Evolutionary conservation across 1,140 invertebrate species (phyloP), one percentile per base, ranked within the genome.

Genomic region (Hypothenemus hampei): DNA sequence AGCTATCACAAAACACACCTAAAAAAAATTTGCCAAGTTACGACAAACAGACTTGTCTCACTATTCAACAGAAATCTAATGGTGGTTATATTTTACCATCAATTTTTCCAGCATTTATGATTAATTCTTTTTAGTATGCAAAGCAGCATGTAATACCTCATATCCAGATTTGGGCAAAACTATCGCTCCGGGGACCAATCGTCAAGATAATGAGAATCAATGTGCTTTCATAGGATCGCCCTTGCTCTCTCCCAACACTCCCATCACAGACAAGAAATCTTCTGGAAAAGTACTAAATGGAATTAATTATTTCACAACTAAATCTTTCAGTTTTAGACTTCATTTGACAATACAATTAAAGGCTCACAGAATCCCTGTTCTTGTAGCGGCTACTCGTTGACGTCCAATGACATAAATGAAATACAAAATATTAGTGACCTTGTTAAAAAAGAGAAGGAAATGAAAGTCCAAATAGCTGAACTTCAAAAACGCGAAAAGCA

Each of bases 161-260:
- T n/a, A 29, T n/a, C n/a, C 26, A n/a, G n/a, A 7, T 29, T 29
- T 0, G 26, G 26, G n/a, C 26, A 29, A 29, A n/a, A 29, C 26
- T 7, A 29, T 29, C 26, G n/a, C 26, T 29, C 26, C 6, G n/a
- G 26, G 26, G 6, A 29, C 26, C n/a, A 29, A 29, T n/a, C n/a
- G 6, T 29, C 21, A 50, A 46, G 58, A 61, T 19, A 23, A 37
- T n/a, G 44, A 61, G 8, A 61, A 58, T 24, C 60, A 61, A 37
- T 61, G 60, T 36, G 46, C 56, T 20, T 56, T 61, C 11, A 44
- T 61, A 16, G 60, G 60, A 19, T 61, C 51, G 0, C 60, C 60
- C 1, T 11, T 61, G 7, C 26, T 46, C 10, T 15, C n/a, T 16
- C 6, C 7, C 10, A n/a, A 15, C 11, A 37, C 8, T 3, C 3